Percentiles rank a stretch among this genome's conserved stretches.
phyloP scores from a whole-genome alignment of 2,888 invertebrate genomes.

The Bugula neritina region DNA sequence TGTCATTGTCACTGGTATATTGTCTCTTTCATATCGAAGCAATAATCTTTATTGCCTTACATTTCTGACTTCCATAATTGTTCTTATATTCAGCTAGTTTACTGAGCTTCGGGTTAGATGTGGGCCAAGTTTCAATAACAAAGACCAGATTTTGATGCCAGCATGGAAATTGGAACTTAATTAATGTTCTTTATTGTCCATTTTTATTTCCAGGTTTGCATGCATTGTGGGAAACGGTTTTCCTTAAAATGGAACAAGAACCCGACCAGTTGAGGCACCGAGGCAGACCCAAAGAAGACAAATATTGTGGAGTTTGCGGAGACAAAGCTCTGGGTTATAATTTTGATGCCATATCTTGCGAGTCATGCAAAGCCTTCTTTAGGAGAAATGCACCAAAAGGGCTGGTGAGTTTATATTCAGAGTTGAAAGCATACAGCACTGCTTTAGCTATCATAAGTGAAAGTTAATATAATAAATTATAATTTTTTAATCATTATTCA shows the following conservation, averaged over 20 bases:
- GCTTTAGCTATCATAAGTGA: too few relatives aligned
- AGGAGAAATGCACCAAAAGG: conserved; percentile 53
- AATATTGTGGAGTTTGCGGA: conserved; percentile 53
- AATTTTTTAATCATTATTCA: too few relatives aligned
- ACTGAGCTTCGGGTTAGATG: too few relatives aligned
- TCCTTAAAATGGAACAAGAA: conserved; percentile 26
- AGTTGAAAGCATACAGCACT: too few relatives aligned
- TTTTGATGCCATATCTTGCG: conserved; percentile 54
- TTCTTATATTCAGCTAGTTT: too few relatives aligned
- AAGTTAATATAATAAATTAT: too few relatives aligned
- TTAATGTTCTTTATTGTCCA: too few relatives aligned
- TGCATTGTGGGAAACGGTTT: conserved; percentile 24
- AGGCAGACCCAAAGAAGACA: conserved; percentile 52
- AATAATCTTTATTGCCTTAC: neutral
- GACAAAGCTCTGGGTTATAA: conserved; percentile 53
- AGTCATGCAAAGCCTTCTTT: conserved; percentile 54
- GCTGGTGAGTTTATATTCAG: conserved; percentile 49
- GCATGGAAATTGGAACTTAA: too few relatives aligned
- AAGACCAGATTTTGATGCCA: too few relatives aligned
- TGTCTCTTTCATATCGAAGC: too few relatives aligned
- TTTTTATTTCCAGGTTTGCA: conserved; percentile 26
- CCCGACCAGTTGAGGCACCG: conserved; percentile 28
- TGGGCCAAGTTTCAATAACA: too few relatives aligned
- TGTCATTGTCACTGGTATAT: too few relatives aligned
- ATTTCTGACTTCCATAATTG: neutral